Evolutionary conservation across 2,797 vertebrate species (phyloP).

Genomic region (Florisuga fusca): DNA sequence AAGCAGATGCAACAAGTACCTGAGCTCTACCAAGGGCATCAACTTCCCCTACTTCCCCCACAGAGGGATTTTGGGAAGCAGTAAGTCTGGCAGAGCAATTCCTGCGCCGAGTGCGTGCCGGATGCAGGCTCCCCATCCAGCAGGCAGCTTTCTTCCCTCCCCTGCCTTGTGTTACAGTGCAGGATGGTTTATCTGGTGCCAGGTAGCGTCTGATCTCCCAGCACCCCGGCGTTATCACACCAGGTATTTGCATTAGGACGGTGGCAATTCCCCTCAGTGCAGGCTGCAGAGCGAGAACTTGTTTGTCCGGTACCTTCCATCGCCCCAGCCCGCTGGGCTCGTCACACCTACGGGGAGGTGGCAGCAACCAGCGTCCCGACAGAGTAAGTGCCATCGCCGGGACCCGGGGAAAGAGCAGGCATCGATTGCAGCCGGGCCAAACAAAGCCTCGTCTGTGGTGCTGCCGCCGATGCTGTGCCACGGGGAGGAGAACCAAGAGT

Average conservation of each 20-base stretch:
- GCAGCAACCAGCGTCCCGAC: not conserved
- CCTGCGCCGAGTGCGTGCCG: rapidly evolving
- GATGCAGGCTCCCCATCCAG: rapidly evolving
- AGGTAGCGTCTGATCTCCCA: constrained; percentile 2
- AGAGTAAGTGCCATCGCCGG: not conserved
- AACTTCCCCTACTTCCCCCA: not conserved
- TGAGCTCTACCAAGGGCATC: too few species aligned
- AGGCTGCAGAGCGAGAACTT: not conserved
- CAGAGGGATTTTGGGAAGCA: rapidly evolving
- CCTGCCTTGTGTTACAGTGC: rapidly evolving
- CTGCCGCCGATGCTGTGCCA: not conserved
- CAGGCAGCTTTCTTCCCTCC: not conserved
- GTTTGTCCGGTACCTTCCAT: constrained; percentile 35
- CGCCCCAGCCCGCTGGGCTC: not conserved
- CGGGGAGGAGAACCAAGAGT: not conserved
- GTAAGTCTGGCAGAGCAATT: not conserved
- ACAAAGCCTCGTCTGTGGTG: constrained; percentile 34
- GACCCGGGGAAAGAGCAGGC: not conserved
- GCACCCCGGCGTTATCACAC: not conserved
- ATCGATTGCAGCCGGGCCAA: not conserved
- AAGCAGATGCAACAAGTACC: not conserved
- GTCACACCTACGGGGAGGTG: not conserved
- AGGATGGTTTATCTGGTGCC: not conserved
- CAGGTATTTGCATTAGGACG: constrained; percentile 13
- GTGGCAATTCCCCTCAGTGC: not conserved